A percentile compares a stretch with the other conserved stretches of the same genome.
These are phyloP conservation scores for Whitmania pigra DNA, from an alignment of 1,140 invertebrate genomes.

Conservation along the genomic window DNA sequence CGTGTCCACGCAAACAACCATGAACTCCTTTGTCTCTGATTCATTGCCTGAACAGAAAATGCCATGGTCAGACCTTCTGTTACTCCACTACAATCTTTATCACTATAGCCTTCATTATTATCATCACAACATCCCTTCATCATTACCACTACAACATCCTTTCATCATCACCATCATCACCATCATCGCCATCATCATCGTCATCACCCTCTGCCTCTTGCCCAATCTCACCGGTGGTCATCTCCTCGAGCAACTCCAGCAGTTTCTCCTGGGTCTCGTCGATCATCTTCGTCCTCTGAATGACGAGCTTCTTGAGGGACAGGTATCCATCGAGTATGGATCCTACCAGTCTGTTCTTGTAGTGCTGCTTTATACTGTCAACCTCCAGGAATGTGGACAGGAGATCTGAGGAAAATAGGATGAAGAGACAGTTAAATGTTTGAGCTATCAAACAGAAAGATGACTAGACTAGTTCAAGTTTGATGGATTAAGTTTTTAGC, in stretches of 20 bases:
- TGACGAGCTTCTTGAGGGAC: conserved; percentile 72
- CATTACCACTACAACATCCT: too few species aligned
- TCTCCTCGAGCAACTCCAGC: conserved; percentile 82
- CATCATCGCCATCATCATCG: too few species aligned
- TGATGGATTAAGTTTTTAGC: background rate
- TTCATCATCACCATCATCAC: too few species aligned
- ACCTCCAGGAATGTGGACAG: conserved; percentile 58
- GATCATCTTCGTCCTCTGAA: conserved; percentile 82
- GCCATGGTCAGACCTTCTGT: too few species aligned
- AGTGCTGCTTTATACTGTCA: conserved; percentile 64
- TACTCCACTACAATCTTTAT: too few species aligned
- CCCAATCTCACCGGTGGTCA: conserved; percentile 62
- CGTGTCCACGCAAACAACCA: conserved; percentile 91
- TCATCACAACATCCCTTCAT: too few species aligned
- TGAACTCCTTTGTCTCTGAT: conserved; percentile 55
- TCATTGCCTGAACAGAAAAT: conserved; percentile 8
- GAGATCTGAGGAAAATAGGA: conserved; percentile 56
- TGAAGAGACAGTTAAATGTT: background rate
- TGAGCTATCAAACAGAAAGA: conserved; percentile 5
- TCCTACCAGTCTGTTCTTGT: conserved; percentile 74
- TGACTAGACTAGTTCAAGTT: background rate
- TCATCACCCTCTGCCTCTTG: background rate
- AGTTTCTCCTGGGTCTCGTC: conserved; percentile 93
- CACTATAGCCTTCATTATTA: too few species aligned
- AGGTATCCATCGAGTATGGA: conserved; percentile 85